Evolutionary conservation across 2,797 vertebrate genomes (phyloP), one percentile per base, ranked within the genome.

Genomic region (Neostethus bicornis): DNA sequence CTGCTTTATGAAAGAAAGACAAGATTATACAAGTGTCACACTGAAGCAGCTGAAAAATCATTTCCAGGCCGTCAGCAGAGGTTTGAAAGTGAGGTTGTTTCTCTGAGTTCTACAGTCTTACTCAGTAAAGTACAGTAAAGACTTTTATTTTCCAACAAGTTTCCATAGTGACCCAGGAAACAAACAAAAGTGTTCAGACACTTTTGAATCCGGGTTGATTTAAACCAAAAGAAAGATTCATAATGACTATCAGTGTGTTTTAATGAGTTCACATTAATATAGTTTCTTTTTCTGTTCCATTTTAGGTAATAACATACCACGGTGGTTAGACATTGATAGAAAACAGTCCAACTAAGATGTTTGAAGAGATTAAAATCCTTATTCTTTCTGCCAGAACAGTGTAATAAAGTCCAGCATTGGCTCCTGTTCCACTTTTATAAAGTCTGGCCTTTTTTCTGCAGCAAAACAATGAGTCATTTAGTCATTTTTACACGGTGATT

Each of bases 131-230:
- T 20, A 37, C 13, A 28, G n/a, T n/a, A n/a, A 45, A 61, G 52
- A 6, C 25, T 39, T 65, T 51, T 53, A 61, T 67, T 48, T 53
- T 37, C 11, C n/a, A 49, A 45, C 31, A 11, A 17, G 9, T 82
- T 37, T 26, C 79, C 77, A 74, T 73, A 80, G 81, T 52, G 51
- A 85, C 84, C 11, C 0, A 0, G 62, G 21, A 73, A 79, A 83
- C 82, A 86, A 83, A 86, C 59, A 82, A 49, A 73, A 61, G 26
- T 17, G 20, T 37, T 64, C 45, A 51, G 52, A 72, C 19, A 13
- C 57, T 56, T 25, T 12, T 20, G 47, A 70, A 53, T 63, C 65
- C 24, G 45, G 42, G 39, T 61, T 55, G 16, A 80, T 75, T 82
- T 76, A 68, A 46, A 57, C 28, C 34, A 63, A 61, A 58, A 39